Base-by-base conservation (phyloP, 1,140 invertebrate species). In the Papilio polyxenes region DNA sequence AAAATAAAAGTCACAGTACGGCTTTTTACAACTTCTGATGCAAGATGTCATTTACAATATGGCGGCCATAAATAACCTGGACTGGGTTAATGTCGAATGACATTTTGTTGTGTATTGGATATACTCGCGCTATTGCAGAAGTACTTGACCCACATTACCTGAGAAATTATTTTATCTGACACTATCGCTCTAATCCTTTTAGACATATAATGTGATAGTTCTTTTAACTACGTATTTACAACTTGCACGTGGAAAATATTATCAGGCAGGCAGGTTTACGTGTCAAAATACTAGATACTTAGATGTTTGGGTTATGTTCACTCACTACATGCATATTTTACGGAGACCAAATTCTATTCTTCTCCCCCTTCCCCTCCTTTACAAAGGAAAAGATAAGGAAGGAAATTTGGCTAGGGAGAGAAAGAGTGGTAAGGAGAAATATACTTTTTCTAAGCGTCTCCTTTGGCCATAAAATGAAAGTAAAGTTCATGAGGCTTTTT, bases 61-160 rank as follows among this genome's bases (percentile, higher is more conserved):
- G 23, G 75, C 20, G 75, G 48, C 3, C 20, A 77, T 77, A 77
- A 77, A 77, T 53, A 53, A 56, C 75, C 31, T 11, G 10, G 53
- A 56, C 49, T 77, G 75, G 75, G 75, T 75, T 49, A 75, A 75
- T 56, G 48, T 77, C 23, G 23, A 51, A 53, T 77, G 75, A 31
- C 75, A 48, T 53, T 77, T 77, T 77, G 75, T 31, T 77, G 20
- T 53, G 75, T 56, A 75, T 10, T 69, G 20, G 7, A 69, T 17
- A 72, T 40, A 44, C 7, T 75, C 44, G 74, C 13, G n/a, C 7
- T n/a, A 77, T 53, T 49, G 75, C 75, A 53, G 48, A 9, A 76
- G 75, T 77, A 77, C 75, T 77, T 77, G 75, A 77, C 75, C 75
- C 49, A 77, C 75, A 77, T 77, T 77, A 53, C 11, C 65, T 72